Evolutionary conservation across 2,113 vertebrate genomes (phyloP).

Genomic region (Paradisaea rubra): DNA sequence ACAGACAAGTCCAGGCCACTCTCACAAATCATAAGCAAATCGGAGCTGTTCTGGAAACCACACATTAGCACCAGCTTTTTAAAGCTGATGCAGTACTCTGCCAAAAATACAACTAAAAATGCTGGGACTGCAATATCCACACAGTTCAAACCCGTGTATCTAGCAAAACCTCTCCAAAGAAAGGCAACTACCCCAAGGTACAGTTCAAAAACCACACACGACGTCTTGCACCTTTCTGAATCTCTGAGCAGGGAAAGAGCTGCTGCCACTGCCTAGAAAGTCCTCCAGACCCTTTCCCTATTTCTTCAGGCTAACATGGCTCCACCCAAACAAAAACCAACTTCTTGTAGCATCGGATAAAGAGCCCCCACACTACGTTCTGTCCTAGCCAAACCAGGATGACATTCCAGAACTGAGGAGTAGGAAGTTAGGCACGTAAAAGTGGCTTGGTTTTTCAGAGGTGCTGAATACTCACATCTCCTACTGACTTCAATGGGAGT

Average conservation of each 20-base stretch:
- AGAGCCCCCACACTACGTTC: background rate
- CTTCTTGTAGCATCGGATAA: background rate
- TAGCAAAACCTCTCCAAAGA: background rate
- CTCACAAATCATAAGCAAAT: background rate
- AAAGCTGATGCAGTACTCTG: background rate
- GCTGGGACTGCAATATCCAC: background rate
- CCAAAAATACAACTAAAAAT: background rate
- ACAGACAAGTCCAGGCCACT: background rate
- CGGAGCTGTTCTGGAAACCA: background rate
- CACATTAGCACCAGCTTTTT: background rate
- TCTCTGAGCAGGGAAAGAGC: background rate
- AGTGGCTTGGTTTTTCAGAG: slow-evolving; percentile 60
- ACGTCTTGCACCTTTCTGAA: background rate
- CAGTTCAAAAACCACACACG: background rate
- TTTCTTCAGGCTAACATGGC: background rate
- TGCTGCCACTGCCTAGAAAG: background rate
- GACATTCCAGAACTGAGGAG: background rate
- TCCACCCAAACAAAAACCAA: background rate
- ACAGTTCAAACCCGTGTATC: background rate
- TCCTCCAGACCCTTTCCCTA: background rate
- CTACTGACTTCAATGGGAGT: slow-evolving; percentile 66
- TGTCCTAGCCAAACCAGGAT: background rate
- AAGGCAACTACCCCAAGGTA: background rate
- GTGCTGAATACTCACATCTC: slow-evolving; percentile 67
- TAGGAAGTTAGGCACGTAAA: background rate